A percentile compares a stretch with the other conserved stretches of the same genome.
Conservation (phyloP, 2,113 vertebrate genomes). For the Ornithorhynchus anatinus region DNA sequence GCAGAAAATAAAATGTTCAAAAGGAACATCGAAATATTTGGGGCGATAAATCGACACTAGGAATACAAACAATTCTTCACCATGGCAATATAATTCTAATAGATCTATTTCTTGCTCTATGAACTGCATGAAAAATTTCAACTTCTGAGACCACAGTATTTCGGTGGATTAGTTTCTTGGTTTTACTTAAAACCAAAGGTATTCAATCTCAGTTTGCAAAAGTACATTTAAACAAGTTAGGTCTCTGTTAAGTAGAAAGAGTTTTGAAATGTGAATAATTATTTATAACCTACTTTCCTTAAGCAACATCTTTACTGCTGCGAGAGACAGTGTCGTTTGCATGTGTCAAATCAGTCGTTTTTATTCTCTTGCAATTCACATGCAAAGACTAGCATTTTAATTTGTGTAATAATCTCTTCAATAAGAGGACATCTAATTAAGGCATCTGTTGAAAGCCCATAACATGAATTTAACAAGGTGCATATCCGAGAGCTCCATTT, state of each 20-base stretch:
- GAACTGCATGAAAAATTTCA: not conserved
- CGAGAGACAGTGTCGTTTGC: not conserved
- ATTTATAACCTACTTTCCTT: not conserved
- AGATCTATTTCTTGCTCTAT: not conserved
- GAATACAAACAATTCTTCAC: not conserved
- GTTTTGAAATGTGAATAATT: not conserved
- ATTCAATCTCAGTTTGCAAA: not conserved
- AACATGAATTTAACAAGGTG: slow-evolving; percentile 9
- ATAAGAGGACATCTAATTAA: slow-evolving; percentile 8
- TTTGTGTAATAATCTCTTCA: not conserved
- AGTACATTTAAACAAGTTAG: not conserved
- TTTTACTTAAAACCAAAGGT: not conserved
- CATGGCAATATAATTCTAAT: not conserved
- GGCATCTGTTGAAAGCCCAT: not conserved
- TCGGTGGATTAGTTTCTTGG: not conserved
- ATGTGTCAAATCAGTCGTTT: not conserved
- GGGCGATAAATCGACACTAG: not conserved
- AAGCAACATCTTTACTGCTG: not conserved
- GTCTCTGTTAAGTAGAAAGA: not conserved
- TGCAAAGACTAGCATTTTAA: not conserved
- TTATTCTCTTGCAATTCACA: not conserved
- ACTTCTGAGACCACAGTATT: not conserved
- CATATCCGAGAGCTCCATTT: not conserved
- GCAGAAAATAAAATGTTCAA: not conserved
- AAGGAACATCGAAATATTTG: not conserved